Evolutionary conservation across 2,797 vertebrate genomes (phyloP).

Genomic region (Oreochromis mossambicus): DNA sequence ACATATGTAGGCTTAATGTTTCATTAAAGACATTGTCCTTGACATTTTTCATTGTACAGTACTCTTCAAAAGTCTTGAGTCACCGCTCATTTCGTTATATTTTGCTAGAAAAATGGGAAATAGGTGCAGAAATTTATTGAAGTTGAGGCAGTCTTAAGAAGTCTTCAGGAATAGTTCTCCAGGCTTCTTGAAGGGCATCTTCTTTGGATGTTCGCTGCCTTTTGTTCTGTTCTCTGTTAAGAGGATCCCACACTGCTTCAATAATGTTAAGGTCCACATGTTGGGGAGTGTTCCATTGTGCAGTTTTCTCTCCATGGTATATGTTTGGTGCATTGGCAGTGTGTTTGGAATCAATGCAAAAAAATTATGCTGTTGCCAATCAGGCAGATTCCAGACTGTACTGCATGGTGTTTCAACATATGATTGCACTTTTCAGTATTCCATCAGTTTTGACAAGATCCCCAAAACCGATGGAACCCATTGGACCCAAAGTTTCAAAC

Average conservation of each 20-base stretch:
- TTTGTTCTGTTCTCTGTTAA: not conserved
- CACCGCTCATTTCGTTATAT: rapidly evolving
- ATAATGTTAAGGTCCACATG: not conserved
- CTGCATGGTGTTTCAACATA: not conserved
- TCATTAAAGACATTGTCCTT: not conserved
- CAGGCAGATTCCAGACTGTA: not conserved
- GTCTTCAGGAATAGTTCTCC: rapidly evolving
- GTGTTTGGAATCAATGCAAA: not conserved
- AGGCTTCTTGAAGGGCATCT: not conserved
- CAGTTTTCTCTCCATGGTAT: not conserved
- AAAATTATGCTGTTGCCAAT: not conserved
- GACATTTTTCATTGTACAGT: not conserved
- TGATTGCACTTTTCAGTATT: not conserved
- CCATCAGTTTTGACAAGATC: not conserved
- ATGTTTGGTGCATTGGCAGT: not conserved
- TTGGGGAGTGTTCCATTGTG: not conserved
- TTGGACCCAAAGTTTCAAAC: not conserved
- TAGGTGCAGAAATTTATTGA: not conserved
- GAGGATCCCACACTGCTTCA: not conserved
- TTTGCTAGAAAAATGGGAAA: not conserved
- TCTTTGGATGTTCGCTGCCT: not conserved
- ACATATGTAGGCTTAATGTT: not conserved
- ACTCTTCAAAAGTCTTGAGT: not conserved
- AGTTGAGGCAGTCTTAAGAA: not conserved
- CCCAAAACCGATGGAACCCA: not conserved